Evolutionary conservation across 2,888 invertebrate species (phyloP), one percentile per base, ranked within the genome.

Genomic region (Sinohyriopsis cumingii): DNA sequence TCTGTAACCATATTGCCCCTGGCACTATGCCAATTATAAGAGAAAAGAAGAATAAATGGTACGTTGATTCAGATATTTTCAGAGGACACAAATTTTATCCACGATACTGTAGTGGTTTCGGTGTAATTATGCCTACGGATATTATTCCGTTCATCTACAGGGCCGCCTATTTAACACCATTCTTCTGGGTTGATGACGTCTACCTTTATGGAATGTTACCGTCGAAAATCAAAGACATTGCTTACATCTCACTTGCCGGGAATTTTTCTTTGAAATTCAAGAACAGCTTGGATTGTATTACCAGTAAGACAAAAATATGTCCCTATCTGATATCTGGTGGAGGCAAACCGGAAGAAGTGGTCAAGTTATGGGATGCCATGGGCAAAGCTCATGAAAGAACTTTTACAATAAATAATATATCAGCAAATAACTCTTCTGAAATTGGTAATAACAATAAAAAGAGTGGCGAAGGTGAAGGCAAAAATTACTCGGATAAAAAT

Each of bases 171-270:
- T 33, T 71, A 28, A 77, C 77, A 22, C 77, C 77, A 67, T 77
- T 77, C 67, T 73, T 77, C 71, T 77, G 77, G 77, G 75, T 77
- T 0, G 77, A 77, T 45, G 77, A 77, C 54, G 77, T 75, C 5
- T 77, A 77, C 59, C 28, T 78, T 19, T 78, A 73, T 25, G 78
- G 78, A 4, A 64, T 75, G 57, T 69, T 71, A 18, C 78, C 78
- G 2, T 63, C 61, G 5, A 67, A 71, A 19, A 69, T 75, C 25
- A 69, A 70, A 12, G 75, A 75, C 5, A 69, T 77, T 19, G 67
- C 64, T 7, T 77, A 77, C 24, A 71, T 60, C 45, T 69, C 63
- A 18, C 45, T 77, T 28, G 59, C 69, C 22, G 65, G 59, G 20
- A 57, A 59, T 24, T 65, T 66, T 65, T 24, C 68, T 20, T 53